Conservation (phyloP, 1,140 invertebrate genomes). For the Ips nitidus region DNA sequence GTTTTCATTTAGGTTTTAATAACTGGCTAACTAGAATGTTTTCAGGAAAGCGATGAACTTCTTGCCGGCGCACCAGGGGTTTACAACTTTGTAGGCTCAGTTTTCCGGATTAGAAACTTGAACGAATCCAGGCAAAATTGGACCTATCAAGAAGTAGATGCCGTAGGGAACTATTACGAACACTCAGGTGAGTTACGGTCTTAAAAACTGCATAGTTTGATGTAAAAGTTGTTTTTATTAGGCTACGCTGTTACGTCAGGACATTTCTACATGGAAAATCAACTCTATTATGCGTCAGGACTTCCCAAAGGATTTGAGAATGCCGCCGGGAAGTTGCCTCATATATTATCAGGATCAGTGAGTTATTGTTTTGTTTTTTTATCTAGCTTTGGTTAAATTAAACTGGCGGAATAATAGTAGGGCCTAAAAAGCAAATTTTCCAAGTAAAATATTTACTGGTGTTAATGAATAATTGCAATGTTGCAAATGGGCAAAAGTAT, state of each 20-base stretch:
- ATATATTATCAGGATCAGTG: too few species aligned
- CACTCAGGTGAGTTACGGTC: slow-evolving; percentile 7
- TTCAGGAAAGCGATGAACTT: slow-evolving; percentile 39
- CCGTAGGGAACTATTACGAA: slow-evolving; percentile 28
- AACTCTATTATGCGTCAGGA: slow-evolving; percentile 53
- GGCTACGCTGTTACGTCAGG: slow-evolving; percentile 60
- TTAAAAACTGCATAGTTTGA: neutral
- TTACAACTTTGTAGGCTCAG: slow-evolving; percentile 51
- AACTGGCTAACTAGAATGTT: slow-evolving; percentile 2
- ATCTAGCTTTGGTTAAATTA: too few species aligned
- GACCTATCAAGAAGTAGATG: slow-evolving; percentile 10
- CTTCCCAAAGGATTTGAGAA: slow-evolving; percentile 51
- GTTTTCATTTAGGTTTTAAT: slow-evolving; percentile 17
- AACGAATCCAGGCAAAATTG: slow-evolving; percentile 3
- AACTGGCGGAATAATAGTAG: too few species aligned
- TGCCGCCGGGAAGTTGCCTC: too few species aligned
- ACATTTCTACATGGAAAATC: slow-evolving; percentile 47
- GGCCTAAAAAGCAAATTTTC: too few species aligned
- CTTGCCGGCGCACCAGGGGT: slow-evolving; percentile 53
- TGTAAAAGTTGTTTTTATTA: slow-evolving; percentile 39
- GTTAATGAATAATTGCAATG: too few species aligned
- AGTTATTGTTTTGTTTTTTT: too few species aligned
- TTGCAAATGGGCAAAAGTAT: too few species aligned
- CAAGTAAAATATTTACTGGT: too few species aligned
- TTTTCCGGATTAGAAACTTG: slow-evolving; percentile 38